Conservation (phyloP, 2,113 vertebrate genomes). For the Tragelaphus strepsiceros region DNA sequence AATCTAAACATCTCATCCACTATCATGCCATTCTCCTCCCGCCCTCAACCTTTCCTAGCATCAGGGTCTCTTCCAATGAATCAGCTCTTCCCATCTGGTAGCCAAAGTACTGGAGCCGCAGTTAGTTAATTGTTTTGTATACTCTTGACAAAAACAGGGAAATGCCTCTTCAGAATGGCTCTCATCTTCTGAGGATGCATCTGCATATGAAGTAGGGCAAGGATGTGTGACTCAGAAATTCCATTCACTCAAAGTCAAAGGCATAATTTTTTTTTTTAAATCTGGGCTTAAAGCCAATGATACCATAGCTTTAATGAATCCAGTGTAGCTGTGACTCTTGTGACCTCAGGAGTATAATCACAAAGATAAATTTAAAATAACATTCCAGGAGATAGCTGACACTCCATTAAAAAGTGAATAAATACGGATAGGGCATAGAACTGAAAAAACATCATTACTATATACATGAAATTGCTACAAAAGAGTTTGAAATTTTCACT, state of each 20-base stretch:
- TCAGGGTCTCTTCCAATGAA: background rate
- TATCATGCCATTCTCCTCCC: background rate
- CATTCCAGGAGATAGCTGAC: background rate
- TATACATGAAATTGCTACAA: background rate
- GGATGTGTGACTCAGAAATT: slow-evolving; percentile 69
- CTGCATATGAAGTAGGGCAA: slow-evolving; percentile 16
- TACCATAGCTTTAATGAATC: slow-evolving; percentile 2
- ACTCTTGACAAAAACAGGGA: slow-evolving; percentile 40
- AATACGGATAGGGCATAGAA: background rate
- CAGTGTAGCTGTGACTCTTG: background rate
- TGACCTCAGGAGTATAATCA: background rate
- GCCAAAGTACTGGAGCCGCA: background rate
- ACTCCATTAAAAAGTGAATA: background rate
- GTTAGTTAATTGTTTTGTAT: slow-evolving; percentile 32
- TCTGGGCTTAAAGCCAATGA: slow-evolving; percentile 40
- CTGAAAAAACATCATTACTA: background rate
- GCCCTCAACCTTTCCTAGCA: background rate
- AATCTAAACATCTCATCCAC: background rate
- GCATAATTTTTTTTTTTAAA: background rate
- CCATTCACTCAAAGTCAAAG: slow-evolving; percentile 29
- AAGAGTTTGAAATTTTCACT: background rate
- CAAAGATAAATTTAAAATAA: slow-evolving; percentile 39
- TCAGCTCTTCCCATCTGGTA: background rate
- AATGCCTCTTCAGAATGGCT: slow-evolving; percentile 34
- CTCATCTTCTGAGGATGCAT: slow-evolving; percentile 57